These are phyloP conservation scores for Sinella curviseta DNA, from an alignment of 1,140 invertebrate genomes.

Conservation along the genomic window DNA sequence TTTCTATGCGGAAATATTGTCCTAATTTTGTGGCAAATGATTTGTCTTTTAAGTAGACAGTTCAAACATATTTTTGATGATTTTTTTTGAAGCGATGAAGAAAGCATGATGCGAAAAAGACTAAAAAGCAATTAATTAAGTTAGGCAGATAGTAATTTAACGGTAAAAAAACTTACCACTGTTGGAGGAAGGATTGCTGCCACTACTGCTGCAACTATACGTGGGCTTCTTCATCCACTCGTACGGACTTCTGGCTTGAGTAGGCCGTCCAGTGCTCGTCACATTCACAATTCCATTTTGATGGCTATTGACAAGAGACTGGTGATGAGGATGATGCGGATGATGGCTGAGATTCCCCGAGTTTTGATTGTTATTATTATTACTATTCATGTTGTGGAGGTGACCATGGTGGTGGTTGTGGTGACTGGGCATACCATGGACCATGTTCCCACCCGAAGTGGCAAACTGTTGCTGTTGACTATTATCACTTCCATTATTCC, in stretches of 20 bases:
- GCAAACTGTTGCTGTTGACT: slow-evolving; percentile 14
- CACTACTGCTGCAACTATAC: slow-evolving; percentile 67
- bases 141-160: slow-evolving; percentile 14
- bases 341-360: slow-evolving; percentile 43
- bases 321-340: slow-evolving; percentile 40
- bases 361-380: slow-evolving; percentile 9
- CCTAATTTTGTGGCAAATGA: too few relatives aligned
- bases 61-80: too few relatives aligned
- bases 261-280: slow-evolving; percentile 57
- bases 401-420: slow-evolving; percentile 30
- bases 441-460: slow-evolving; percentile 31
- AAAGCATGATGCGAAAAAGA: too few relatives aligned
- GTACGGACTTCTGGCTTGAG: slow-evolving; percentile 72
- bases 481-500: not conserved
- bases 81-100: too few relatives aligned
- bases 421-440: not conserved
- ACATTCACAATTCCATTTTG: slow-evolving; percentile 19
- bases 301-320: not conserved
- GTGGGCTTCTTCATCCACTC: slow-evolving; percentile 88
- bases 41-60: too few relatives aligned
- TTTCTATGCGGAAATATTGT: too few relatives aligned
- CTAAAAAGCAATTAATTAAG: not conserved
- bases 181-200: slow-evolving; percentile 57
- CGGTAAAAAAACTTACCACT: slow-evolving; percentile 64
- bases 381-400: slow-evolving; percentile 32